These are phyloP conservation scores for Sebastes taczanowskii DNA, from an alignment of 2,797 vertebrate genomes.

Conservation along the genomic window DNA sequence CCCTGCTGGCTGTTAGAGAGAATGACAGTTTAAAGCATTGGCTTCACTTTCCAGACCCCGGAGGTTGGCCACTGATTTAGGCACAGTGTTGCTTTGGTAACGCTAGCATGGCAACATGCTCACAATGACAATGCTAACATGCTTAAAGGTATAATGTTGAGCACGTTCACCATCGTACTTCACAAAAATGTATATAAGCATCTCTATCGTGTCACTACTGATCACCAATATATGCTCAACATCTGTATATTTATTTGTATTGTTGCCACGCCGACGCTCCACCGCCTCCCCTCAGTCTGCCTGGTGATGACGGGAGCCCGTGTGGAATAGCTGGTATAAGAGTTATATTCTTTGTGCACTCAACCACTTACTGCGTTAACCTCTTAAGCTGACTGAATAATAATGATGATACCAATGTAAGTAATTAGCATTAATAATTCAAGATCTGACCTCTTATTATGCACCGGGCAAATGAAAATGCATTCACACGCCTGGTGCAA, in stretches of 20 bases:
- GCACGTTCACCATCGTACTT: not conserved
- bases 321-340: conserved; percentile 25
- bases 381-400: conserved; percentile 68
- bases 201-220: no score
- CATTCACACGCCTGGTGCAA: conserved; percentile 26
- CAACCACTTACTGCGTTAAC: conserved; percentile 56
- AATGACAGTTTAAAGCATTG: no score
- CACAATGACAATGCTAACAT: not conserved
- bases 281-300: not conserved
- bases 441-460: conserved; percentile 43
- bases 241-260: not conserved
- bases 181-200: not conserved
- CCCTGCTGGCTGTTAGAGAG: no score
- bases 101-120: not conserved
- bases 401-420: conserved; percentile 68
- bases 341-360: conserved; percentile 44
- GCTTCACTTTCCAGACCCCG: no score
- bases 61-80: not conserved
- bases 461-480: conserved; percentile 32
- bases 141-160: not conserved
- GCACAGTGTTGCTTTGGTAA: not conserved
- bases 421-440: conserved; percentile 75
- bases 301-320: not conserved
- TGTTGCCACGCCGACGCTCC: not conserved
- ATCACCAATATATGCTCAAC: not conserved